Conservation (phyloP, 2,113 vertebrate genomes). For the Bubo bubo region DNA sequence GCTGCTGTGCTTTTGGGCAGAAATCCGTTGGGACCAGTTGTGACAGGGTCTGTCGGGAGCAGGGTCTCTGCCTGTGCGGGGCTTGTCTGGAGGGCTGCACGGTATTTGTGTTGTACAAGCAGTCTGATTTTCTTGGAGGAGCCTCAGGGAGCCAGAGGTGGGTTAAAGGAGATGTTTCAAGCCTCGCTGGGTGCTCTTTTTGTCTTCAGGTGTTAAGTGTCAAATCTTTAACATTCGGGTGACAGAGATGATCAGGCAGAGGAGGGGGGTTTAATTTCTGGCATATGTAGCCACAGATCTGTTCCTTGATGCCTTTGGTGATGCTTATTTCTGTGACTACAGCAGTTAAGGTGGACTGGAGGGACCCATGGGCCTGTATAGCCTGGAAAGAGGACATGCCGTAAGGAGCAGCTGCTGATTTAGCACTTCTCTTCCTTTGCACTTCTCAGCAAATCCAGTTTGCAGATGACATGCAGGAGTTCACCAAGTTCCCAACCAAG, state of each 20-base stretch:
- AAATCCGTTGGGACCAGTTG: fast-evolving
- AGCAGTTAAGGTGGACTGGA: neutral
- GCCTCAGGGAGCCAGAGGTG: neutral
- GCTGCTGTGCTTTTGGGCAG: neutral
- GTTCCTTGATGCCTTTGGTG: neutral
- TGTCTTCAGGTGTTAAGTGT: neutral
- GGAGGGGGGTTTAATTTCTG: neutral
- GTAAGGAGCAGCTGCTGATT: neutral
- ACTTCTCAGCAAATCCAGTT: slow-evolving; percentile 90
- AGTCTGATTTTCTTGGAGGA: neutral
- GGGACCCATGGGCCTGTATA: fast-evolving
- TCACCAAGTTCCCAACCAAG: slow-evolving; percentile 95
- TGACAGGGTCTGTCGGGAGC: neutral
- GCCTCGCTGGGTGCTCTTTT: neutral
- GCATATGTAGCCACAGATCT: neutral
- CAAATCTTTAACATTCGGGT: neutral
- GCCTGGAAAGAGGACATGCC: neutral
- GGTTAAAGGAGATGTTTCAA: neutral
- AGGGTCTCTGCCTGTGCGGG: neutral
- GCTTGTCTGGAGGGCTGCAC: neutral
- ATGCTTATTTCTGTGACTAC: fast-evolving
- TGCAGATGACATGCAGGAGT: slow-evolving; percentile 98
- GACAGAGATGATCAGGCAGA: neutral
- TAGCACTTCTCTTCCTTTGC: neutral
- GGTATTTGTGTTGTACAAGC: neutral